Base-by-base conservation (phyloP, 2,888 invertebrate genomes). In the Coecobrya sp. region DNA sequence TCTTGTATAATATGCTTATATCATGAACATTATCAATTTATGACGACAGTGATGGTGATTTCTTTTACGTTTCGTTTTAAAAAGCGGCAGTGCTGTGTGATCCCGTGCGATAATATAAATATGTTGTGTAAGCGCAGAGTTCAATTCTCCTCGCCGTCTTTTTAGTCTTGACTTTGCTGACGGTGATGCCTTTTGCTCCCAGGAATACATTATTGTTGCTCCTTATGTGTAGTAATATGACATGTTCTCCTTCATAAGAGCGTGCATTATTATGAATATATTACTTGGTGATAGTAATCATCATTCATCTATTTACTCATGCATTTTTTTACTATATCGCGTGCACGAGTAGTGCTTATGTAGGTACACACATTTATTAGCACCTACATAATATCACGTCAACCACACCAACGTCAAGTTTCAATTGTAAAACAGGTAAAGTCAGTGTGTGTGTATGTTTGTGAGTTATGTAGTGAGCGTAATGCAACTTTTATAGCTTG, bases 381-480 rank as follows among this genome's bases (percentile, higher is more conserved):
- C 81, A 52, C 65, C 65, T 5, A 65, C 10, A 62, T 62, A 30
- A 25, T 25, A 82, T 27, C 65, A 87, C 27, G 5, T 42, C 30
- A 16, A 7, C 25, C 62, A 13, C 10, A 19, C 19, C 87, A 87
- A 49, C 25, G 25, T 27, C 68, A 82, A 42, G 82, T 65, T 25
- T 85, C 36, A 85, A 65, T 65, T 25, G 85, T 45, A 45, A 85
- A 85, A 87, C 70, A 70, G 86, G 55, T 59, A 89, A 89, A 81
- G 49, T 62, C 87, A 76, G 85, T 45, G 45, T 30, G 59, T 65
- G 65, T 82, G 27, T 45, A n/a, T n/a, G n/a, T n/a, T n/a, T n/a
- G 25, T 16, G 27, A 55, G 19, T 49, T 49, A 49, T 52, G 79
- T 4, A 8, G 52, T 52, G 52, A 4, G 79, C 52, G 7, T 16